A percentile compares a stretch with the other conserved stretches of the same genome.
phyloP scores from a whole-genome alignment of 2,113 vertebrate genomes.

The Anarhynchus alexandrinus region DNA sequence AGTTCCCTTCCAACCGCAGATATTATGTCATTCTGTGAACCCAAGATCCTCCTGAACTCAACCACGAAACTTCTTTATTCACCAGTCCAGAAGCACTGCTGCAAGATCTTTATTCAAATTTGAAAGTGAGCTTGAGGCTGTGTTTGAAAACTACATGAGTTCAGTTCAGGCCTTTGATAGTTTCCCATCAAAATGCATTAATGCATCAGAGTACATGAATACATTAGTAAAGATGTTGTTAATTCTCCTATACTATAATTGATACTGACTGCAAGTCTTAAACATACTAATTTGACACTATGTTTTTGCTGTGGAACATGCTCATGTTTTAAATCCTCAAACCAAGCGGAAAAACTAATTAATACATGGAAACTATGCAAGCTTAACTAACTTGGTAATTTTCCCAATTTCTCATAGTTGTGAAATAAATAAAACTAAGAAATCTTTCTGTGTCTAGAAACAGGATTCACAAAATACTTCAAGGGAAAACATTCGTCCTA shows the following conservation, averaged over 20 bases:
- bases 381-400: slow-evolving; percentile 7
- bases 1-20: neutral
- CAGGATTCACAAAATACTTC: neutral
- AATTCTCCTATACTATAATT: slow-evolving; percentile 17
- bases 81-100: neutral
- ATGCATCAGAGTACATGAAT: neutral
- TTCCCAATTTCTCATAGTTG: neutral
- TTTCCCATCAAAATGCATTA: slow-evolving; percentile 31
- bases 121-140: slow-evolving; percentile 9
- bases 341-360: slow-evolving; percentile 48
- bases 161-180: slow-evolving; percentile 9
- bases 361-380: neutral
- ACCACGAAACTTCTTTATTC: neutral
- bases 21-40: neutral
- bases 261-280: slow-evolving; percentile 34
- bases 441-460: neutral
- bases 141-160: neutral
- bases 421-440: neutral
- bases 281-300: slow-evolving; percentile 31
- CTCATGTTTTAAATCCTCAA: slow-evolving; percentile 30
- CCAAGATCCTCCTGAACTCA: neutral
- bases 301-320: slow-evolving; percentile 20
- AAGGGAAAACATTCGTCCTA: neutral
- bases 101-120: neutral
- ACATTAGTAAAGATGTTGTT: slow-evolving; percentile 43